Percentiles rank a stretch among this genome's conserved stretches.
Conservation (phyloP, 1,140 invertebrate genomes). For the Lucilia cuprina region DNA sequence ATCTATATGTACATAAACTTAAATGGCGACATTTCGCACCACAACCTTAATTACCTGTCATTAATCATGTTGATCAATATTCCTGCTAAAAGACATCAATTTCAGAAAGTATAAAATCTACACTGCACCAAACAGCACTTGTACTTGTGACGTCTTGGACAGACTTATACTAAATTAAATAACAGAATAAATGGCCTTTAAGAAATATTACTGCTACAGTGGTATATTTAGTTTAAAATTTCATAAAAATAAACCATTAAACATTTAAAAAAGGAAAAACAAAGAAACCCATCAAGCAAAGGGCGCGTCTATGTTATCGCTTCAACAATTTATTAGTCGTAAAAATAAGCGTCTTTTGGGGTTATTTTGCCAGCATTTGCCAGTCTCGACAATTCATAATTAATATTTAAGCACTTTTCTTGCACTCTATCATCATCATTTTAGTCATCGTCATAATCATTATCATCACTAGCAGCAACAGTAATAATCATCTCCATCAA, state of each 20-base stretch:
- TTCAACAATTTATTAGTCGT: slow-evolving; percentile 29
- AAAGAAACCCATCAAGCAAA: not conserved
- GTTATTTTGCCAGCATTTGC: not conserved
- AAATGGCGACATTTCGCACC: slow-evolving; percentile 32
- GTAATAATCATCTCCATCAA: not conserved
- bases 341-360: slow-evolving; percentile 7
- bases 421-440: slow-evolving; percentile 32
- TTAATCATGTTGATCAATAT: slow-evolving; percentile 38
- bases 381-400: slow-evolving; percentile 24
- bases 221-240: not conserved
- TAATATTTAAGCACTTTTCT: slow-evolving; percentile 37
- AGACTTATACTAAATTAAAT: not conserved
- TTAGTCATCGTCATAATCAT: not conserved
- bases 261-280: not conserved
- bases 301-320: slow-evolving; percentile 29
- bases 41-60: slow-evolving; percentile 37
- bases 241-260: not conserved
- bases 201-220: not conserved
- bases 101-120: not conserved
- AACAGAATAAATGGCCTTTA: not conserved
- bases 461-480: slow-evolving; percentile 4
- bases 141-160: not conserved
- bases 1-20: not conserved
- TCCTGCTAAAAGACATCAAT: slow-evolving; percentile 36
- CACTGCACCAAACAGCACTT: not conserved